Evolutionary conservation across 35 echinoderm and acorn worm genomes (phyloP), one percentile per base, ranked within the genome.

Genomic region (Apostichopus californicus): DNA sequence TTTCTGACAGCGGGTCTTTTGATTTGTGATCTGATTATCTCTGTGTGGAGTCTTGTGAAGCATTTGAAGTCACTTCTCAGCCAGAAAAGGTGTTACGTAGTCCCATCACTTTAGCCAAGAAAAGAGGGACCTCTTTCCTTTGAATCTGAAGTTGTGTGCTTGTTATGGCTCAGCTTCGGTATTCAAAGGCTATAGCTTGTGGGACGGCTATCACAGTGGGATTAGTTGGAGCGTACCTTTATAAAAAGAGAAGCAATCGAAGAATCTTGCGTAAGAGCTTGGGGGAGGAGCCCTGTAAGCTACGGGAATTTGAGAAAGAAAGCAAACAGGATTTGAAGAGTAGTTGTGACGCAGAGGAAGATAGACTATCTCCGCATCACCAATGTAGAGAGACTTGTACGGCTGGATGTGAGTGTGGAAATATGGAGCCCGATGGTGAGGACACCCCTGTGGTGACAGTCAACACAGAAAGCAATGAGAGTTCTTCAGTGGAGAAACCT

Each of bases 161-260:
- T 80, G 92, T 57, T n/a, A 98, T 98, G 96, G 96, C 96, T 70
- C 96, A 98, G 80, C 91, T 98, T 55, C 92, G 94, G 17, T 98
- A 98, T 58, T 93, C 94, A 46, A 93, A 95, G 86, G 94, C 92
- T 23, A 90, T 95, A 78, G 94, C 94, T 9, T 98, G 96, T 90
- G 96, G 96, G 55, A 94, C 94, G 12, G 92, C 87, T 64, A 78
- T 92, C 14, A 87, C 92, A 56, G 94, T 90, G 13, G 94, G 96
- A 3, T 72, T 98, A 54, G 92, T 93, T 5, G 92, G 92, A 18
- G 52, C 92, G 56, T 98, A 95, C 78, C 64, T 95, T 10, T 98
- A 98, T 77, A 93, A 93, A 57, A 89, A 90, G 10, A 93, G 86
- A 53, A 93, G 4, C 8, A 56, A 63, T 78, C 77, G 83, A 17